These are phyloP conservation scores for Glyptemys insculpta DNA, from an alignment of 2,797 vertebrate genomes.

Conservation along the genomic window DNA sequence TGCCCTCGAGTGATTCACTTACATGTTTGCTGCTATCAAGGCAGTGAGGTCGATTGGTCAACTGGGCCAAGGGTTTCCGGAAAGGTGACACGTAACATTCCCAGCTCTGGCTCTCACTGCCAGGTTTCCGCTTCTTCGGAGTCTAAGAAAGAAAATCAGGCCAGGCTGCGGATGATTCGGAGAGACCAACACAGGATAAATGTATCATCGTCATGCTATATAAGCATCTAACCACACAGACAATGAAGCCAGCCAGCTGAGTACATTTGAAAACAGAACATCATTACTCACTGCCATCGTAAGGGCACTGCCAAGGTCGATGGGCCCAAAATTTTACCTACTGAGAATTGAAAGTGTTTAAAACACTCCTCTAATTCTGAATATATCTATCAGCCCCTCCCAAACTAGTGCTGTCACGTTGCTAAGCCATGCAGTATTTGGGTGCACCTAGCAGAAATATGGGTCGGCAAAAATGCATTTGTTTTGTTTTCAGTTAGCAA, in stretches of 20 bases:
- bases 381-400: not conserved
- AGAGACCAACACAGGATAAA: not conserved
- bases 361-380: not conserved
- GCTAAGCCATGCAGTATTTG: not conserved
- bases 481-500: not conserved
- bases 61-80: conserved; percentile 88
- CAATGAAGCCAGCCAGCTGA: not conserved
- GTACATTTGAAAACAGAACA: not conserved
- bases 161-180: not conserved
- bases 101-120: conserved; percentile 36
- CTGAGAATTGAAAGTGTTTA: not conserved
- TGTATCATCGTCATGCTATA: not conserved
- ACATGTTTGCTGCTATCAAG: conserved; percentile 91
- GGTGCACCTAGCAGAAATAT: not conserved
- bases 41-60: conserved; percentile 82
- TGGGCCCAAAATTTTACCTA: not conserved
- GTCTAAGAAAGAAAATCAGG: conserved; percentile 78
- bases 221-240: not conserved
- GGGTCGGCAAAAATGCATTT: not conserved
- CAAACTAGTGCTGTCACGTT: not conserved
- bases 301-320: not conserved
- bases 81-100: conserved; percentile 86
- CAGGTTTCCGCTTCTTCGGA: conserved; percentile 81
- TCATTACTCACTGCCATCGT: not conserved
- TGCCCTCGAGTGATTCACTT: conserved; percentile 66